A percentile compares a stretch with the other conserved stretches of the same genome.
phyloP scores from a whole-genome alignment of 2,888 invertebrate species.

The Pteria penguin region DNA sequence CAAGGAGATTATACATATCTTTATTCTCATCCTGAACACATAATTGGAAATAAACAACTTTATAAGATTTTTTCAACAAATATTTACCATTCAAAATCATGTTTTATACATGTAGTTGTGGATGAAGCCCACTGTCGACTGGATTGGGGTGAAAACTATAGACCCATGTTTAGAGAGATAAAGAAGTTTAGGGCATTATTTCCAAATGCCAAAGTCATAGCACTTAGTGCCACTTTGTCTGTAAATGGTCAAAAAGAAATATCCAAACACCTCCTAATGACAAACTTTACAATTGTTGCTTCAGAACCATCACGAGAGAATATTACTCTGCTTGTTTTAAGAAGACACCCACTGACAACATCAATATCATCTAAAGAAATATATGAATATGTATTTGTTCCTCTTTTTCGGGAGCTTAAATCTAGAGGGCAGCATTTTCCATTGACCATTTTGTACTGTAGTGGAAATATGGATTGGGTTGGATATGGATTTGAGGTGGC shows the following conservation, averaged over 20 bases:
- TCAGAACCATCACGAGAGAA: not conserved
- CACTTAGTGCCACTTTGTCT: constrained; percentile 3
- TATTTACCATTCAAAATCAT: not conserved
- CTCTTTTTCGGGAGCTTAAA: not conserved
- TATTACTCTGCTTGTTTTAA: not conserved
- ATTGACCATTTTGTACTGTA: constrained; percentile 37
- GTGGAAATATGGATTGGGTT: constrained; percentile 33
- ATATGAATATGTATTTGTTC: not conserved
- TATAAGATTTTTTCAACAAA: not conserved
- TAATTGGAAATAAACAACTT: not conserved
- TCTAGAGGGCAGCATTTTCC: not conserved
- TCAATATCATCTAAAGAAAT: not conserved
- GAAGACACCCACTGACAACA: not conserved
- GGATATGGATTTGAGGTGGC: constrained; percentile 37
- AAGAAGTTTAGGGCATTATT: not conserved
- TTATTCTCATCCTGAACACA: constrained; percentile 8
- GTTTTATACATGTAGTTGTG: constrained; percentile 5
- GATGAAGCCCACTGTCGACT: constrained; percentile 14
- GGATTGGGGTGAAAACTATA: constrained; percentile 12
- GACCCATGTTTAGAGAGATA: not conserved
- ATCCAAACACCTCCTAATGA: not conserved
- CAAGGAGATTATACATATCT: not conserved
- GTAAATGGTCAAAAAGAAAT: not conserved
- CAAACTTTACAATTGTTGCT: not conserved
- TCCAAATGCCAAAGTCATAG: not conserved